Percentiles rank a stretch among this genome's conserved stretches.
These are phyloP conservation scores for Cancer borealis DNA, from an alignment of 2,888 invertebrate species.

Conservation along the genomic window DNA sequence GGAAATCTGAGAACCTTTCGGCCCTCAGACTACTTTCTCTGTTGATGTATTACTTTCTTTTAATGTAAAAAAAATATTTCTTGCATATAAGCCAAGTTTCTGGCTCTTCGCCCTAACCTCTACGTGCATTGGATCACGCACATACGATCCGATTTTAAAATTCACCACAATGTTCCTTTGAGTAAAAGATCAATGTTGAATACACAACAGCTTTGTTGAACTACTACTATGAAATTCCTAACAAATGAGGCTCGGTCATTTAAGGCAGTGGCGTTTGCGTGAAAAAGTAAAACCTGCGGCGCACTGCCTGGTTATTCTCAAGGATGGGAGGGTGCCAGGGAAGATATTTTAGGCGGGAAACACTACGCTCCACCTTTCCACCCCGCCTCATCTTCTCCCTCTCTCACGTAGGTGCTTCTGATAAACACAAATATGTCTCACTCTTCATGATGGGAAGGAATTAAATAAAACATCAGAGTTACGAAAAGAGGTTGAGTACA, in stretches of 20 bases:
- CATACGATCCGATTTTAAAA: background rate
- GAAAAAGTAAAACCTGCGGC: background rate
- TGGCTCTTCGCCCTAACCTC: background rate
- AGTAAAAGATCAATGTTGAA: background rate
- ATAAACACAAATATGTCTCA: background rate
- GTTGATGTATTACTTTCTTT: background rate
- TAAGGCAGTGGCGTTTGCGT: background rate
- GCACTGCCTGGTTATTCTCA: conserved; percentile 34
- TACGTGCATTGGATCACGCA: background rate
- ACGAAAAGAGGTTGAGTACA: conserved; percentile 32
- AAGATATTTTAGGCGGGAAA: conserved; percentile 34
- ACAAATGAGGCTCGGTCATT: background rate
- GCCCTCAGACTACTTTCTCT: background rate
- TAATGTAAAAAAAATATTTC: background rate
- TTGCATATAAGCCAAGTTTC: background rate
- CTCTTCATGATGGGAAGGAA: background rate
- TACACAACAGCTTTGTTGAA: background rate
- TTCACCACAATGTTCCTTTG: background rate
- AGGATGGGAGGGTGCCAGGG: conserved; percentile 8
- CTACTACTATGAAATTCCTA: background rate
- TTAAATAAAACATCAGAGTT: background rate
- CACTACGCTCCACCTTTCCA: conserved; percentile 8
- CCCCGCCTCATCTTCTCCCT: background rate
- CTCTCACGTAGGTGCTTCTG: background rate
- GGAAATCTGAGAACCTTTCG: background rate